Evolutionary conservation across 2,888 invertebrate genomes (phyloP), one percentile per base, ranked within the genome.

Genomic region (Clitarchus hookeri): DNA sequence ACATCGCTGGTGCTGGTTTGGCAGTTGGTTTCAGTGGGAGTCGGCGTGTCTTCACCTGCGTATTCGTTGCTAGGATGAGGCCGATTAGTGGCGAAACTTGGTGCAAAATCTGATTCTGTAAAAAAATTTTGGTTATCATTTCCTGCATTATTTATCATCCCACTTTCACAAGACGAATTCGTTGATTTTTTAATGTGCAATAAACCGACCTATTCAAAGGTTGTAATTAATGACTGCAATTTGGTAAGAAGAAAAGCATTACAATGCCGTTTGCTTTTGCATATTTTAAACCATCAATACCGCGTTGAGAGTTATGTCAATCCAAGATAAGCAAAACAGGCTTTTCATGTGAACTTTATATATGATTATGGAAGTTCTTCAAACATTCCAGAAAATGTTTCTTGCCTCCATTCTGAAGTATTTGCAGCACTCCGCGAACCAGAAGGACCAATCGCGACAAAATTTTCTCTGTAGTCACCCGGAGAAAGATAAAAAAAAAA

Each of bases 371-470:
- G 84, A 90, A 90, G 87, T 89, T 89, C 84, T 89, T 86, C 84
- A 89, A 48, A 86, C 88, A 90, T n/a, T 85, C n/a, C 19, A 88
- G 79, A 87, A 90, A 89, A 48, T 88, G n/a, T 3, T 89, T 85
- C 87, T 78, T 87, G 88, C 89, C 90, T 89, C 90, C 90, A 90
- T 6, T 90, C 90, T 53, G 87, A 87, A 25, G 87, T 86, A 87
- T 89, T 88, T 44, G 88, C 88, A 19, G 87, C 54, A 79, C 91
- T 91, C 16, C 87, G 86, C 85, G 88, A 89, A 44, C 91, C 91
- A 83, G 89, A 87, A 77, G 91, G 91, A 65, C 89, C 91, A 88
- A 88, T 89, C 78, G 88, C 84, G 19, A 91, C 83, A 90, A 91
- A 91, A 82, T 89, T 88, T 83, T 89, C 89, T 87, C 91, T 88